phyloP scores from a whole-genome alignment of 2,888 invertebrate species.

The Tinea semifulvella region DNA sequence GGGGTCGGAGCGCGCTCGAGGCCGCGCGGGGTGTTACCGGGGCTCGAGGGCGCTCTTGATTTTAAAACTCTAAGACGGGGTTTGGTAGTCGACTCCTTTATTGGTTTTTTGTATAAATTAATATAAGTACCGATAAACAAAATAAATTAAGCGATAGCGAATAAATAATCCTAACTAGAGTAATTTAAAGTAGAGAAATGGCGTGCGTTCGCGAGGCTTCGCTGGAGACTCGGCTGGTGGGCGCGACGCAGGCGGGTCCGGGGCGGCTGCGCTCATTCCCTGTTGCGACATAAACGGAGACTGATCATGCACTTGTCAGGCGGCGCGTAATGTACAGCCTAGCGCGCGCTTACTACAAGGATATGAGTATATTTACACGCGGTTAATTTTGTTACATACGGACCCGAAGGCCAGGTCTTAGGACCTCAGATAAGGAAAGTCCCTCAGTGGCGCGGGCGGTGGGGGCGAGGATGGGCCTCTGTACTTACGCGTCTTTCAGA shows the following conservation, averaged over 20 bases:
- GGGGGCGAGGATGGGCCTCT: constrained; percentile 39
- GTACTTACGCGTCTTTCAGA: constrained; percentile 84
- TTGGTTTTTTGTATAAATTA: constrained; percentile 52
- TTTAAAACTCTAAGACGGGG: constrained; percentile 42
- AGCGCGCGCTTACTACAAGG: constrained; percentile 54
- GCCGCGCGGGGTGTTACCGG: constrained; percentile 26
- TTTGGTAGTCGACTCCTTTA: constrained; percentile 63
- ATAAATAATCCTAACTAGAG: constrained; percentile 64
- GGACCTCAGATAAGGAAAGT: constrained; percentile 67
- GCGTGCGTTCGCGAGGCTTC: constrained; percentile 55
- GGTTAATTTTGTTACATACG: constrained; percentile 65
- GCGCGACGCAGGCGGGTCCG: constrained; percentile 43
- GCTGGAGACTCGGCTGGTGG: constrained; percentile 56
- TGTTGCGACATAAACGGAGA: constrained; percentile 68
- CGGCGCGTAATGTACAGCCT: constrained; percentile 62
- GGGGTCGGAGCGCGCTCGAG: constrained; percentile 31
- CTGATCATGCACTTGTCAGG: constrained; percentile 66
- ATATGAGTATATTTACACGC: constrained; percentile 64
- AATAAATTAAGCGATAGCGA: constrained; percentile 65
- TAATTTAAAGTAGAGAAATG: constrained; percentile 59
- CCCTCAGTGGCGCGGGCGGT: constrained; percentile 65
- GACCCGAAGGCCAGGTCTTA: constrained; percentile 54
- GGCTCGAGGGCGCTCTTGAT: constrained; percentile 39
- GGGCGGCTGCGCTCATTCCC: constrained; percentile 59
- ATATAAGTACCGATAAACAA: constrained; percentile 51